Evolutionary conservation across 2,113 vertebrate species (phyloP).

Genomic region (Chionis minor): DNA sequence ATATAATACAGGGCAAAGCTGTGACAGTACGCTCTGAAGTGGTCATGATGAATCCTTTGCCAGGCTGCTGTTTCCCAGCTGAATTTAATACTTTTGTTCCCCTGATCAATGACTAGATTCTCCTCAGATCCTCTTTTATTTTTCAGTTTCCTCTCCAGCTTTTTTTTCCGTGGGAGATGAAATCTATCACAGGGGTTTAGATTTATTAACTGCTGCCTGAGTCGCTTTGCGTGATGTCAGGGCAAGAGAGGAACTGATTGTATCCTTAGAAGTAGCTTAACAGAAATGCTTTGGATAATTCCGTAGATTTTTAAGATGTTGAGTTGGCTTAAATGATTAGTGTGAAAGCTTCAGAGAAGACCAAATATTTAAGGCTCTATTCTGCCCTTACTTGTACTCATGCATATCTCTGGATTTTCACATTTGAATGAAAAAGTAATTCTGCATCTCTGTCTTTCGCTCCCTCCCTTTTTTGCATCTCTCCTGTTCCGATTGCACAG

Average conservation of each 20-base stretch:
- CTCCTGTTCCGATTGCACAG: not conserved
- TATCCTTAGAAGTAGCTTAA: slow-evolving; percentile 3
- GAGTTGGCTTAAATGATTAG: slow-evolving; percentile 55
- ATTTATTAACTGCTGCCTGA: slow-evolving; percentile 57
- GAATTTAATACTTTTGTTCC: not conserved
- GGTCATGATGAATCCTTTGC: not conserved
- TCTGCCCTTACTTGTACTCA: not conserved
- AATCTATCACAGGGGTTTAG: slow-evolving; percentile 40
- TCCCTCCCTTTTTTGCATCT: not conserved
- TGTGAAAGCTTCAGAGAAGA: slow-evolving; percentile 7
- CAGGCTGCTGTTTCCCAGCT: not conserved
- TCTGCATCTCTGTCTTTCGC: not conserved
- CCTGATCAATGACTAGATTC: not conserved
- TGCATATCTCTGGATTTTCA: not conserved
- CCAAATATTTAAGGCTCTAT: slow-evolving; percentile 14
- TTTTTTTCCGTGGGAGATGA: slow-evolving; percentile 10
- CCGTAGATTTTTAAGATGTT: slow-evolving; percentile 2
- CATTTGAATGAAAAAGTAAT: slow-evolving; percentile 5
- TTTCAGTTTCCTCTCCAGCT: not conserved
- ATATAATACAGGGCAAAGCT: not conserved
- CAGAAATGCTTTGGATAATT: slow-evolving; percentile 39
- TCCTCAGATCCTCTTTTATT: not conserved
- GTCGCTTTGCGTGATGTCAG: not conserved
- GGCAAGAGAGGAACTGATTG: not conserved
- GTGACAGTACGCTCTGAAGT: not conserved